phyloP scores from a whole-genome alignment of 2,797 vertebrate genomes.

The Antrozous pallidus region DNA sequence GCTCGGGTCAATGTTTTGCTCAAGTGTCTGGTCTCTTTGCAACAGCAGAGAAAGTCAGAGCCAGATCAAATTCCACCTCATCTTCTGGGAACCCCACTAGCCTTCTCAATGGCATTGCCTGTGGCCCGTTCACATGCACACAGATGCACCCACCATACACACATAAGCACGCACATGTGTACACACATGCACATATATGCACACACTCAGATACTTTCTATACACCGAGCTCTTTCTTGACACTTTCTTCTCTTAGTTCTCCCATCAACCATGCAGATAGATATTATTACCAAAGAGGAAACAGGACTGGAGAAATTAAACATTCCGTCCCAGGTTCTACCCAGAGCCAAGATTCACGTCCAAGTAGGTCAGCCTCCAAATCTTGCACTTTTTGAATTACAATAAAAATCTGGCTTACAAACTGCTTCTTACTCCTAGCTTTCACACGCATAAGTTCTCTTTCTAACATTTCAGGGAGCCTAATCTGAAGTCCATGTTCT shows the following conservation, averaged over 20 bases:
- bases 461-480: background rate
- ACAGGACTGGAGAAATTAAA: background rate
- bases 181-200: background rate
- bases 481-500: background rate
- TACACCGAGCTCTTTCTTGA: background rate
- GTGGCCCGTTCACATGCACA: background rate
- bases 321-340: background rate
- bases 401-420: background rate
- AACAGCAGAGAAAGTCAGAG: background rate
- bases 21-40: conserved; percentile 25
- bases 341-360: background rate
- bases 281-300: background rate
- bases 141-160: fast-evolving
- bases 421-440: background rate
- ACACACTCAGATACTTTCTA: background rate
- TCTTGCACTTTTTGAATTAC: background rate
- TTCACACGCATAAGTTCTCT: background rate
- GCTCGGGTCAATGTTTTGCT: conserved; percentile 32
- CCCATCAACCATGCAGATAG: background rate
- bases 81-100: background rate
- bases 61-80: background rate
- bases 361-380: background rate
- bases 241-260: background rate
- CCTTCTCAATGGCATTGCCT: background rate
- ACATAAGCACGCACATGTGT: background rate